Evolutionary conservation across 92 coral and sea anemone species (phyloP).

Genomic region (Isaurus tuberculatus): DNA sequence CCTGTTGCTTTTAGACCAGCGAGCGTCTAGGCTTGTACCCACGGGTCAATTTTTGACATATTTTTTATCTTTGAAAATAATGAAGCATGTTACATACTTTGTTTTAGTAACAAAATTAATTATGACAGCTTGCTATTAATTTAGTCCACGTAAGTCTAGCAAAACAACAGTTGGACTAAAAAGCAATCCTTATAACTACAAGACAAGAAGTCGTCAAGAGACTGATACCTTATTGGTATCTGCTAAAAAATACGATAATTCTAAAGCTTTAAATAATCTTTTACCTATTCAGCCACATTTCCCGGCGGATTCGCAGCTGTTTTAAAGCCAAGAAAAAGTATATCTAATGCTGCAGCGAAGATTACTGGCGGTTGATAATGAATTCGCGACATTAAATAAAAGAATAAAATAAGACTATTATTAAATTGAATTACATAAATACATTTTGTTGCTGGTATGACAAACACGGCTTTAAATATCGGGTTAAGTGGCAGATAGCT

Average conservation of each 20-base stretch:
- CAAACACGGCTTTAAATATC: no score
- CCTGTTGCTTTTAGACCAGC: background rate
- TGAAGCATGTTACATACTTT: background rate
- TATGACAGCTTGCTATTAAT: slow-evolving; percentile 12
- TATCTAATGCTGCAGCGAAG: background rate
- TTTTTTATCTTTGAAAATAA: slow-evolving; percentile 19
- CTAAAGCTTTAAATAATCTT: background rate
- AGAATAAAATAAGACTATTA: background rate
- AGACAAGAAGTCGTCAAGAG: no score
- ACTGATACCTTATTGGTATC: background rate
- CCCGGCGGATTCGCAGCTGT: background rate
- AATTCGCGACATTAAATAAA: background rate
- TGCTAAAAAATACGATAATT: background rate
- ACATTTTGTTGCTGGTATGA: no score
- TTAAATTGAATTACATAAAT: background rate
- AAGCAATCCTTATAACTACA: background rate
- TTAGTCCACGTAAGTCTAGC: background rate
- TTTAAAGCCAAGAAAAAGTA: background rate
- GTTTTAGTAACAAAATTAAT: slow-evolving; percentile 25
- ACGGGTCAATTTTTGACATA: slow-evolving; percentile 46
- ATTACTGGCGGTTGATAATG: background rate
- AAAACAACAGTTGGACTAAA: background rate
- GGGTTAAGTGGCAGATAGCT: no score
- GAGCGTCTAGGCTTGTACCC: slow-evolving; percentile 4
- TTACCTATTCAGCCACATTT: background rate